Conservation (phyloP, 2,888 invertebrate species). For the Zhuqinia jingwanae region DNA sequence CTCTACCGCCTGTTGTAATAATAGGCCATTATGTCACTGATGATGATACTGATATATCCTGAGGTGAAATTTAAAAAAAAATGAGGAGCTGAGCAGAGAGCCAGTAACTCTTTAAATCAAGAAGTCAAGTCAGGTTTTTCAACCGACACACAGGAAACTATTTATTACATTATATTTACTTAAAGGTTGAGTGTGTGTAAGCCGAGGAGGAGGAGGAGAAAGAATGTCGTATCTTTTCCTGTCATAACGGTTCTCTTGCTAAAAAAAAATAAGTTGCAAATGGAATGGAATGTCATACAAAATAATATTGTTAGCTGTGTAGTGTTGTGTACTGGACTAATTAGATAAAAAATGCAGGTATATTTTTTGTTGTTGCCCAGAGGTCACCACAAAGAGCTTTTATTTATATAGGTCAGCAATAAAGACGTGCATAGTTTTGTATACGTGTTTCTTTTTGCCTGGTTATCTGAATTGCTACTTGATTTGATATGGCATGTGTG, state of each 20-base stretch:
- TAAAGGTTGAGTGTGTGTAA: too few relatives aligned
- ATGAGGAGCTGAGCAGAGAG: background rate
- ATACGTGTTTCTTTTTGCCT: too few relatives aligned
- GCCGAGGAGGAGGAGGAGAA: background rate
- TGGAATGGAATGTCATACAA: background rate
- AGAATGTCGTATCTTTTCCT: background rate
- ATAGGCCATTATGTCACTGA: constrained; percentile 7
- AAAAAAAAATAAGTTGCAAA: too few relatives aligned
- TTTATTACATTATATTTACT: background rate
- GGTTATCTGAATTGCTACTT: too few relatives aligned
- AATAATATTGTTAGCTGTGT: background rate
- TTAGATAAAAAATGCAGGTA: background rate
- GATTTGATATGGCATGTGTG: too few relatives aligned
- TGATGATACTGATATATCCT: background rate
- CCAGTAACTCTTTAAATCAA: background rate
- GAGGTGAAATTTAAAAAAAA: background rate
- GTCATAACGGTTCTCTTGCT: constrained; percentile 16
- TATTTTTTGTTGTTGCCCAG: background rate
- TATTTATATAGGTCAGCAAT: background rate
- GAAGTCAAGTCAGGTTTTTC: background rate
- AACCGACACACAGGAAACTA: background rate
- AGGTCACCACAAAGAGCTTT: background rate
- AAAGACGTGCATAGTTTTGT: too few relatives aligned
- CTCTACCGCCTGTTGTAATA: background rate
- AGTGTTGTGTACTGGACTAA: background rate